These are phyloP conservation scores for Heptranchias perlo DNA, from an alignment of 2,113 vertebrate species.

Conservation along the genomic window DNA sequence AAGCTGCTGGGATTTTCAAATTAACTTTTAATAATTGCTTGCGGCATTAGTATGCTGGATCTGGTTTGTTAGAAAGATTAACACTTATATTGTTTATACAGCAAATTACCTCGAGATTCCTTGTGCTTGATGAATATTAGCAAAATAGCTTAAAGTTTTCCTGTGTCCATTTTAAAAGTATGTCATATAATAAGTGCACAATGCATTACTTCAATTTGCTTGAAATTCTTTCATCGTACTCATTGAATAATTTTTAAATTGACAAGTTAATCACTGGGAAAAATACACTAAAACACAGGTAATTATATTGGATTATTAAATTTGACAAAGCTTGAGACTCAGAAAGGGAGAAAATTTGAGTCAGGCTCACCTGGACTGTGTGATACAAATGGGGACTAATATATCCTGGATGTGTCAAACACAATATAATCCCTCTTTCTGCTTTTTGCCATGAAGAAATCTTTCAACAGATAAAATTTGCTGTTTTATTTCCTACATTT, in stretches of 20 bases:
- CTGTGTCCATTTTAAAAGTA: neutral
- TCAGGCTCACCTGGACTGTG: neutral
- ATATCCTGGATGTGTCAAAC: neutral
- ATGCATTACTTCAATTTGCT: neutral
- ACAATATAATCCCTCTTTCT: neutral
- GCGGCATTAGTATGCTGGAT: neutral
- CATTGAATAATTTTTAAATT: constrained; percentile 39
- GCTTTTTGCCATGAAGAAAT: constrained; percentile 37
- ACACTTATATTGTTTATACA: neutral
- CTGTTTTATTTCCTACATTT: constrained; percentile 43
- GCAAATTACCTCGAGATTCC: neutral
- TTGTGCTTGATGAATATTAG: neutral
- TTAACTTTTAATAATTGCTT: constrained; percentile 14
- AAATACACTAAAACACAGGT: constrained; percentile 25
- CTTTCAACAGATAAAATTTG: constrained; percentile 42
- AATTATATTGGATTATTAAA: constrained; percentile 16
- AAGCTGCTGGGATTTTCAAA: neutral
- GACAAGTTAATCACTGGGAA: constrained; percentile 35
- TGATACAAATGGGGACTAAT: neutral
- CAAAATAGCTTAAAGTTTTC: neutral
- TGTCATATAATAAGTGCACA: neutral
- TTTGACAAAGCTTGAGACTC: constrained; percentile 13
- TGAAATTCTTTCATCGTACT: neutral
- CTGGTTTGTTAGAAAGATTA: neutral
- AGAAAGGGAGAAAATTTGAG: neutral